Evolutionary conservation across 2,797 vertebrate species (phyloP).

Genomic region (Phalloptychus januarius): DNA sequence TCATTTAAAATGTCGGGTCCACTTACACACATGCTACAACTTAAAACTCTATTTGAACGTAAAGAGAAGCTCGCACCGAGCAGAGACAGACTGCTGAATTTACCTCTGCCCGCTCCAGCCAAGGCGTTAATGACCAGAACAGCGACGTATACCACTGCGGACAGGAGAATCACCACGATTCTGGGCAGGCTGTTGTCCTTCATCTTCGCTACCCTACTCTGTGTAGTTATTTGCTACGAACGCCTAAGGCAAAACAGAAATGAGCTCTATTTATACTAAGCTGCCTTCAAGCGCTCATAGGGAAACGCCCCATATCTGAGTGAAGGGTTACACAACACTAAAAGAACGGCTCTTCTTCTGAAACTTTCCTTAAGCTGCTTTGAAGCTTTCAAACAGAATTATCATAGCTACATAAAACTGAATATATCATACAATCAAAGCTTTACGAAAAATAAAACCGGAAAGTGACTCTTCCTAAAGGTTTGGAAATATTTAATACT

Average conservation of each 20-base stretch:
- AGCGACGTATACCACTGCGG: constrained; percentile 42
- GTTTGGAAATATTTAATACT: too few relatives aligned
- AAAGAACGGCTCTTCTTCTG: neutral
- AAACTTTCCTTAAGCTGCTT: neutral
- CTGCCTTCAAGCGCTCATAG: constrained; percentile 30
- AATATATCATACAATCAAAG: neutral
- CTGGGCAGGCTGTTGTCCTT: constrained; percentile 36
- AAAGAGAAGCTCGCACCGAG: too few relatives aligned
- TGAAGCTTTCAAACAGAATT: neutral
- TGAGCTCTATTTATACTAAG: neutral
- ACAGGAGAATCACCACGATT: constrained; percentile 42
- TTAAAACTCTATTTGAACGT: neutral
- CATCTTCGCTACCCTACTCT: constrained; percentile 28
- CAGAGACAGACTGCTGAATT: constrained; percentile 18
- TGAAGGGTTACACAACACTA: neutral
- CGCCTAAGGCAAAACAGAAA: too few relatives aligned
- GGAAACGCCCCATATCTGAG: constrained; percentile 3
- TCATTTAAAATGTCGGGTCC: too few relatives aligned
- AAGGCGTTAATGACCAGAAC: constrained; percentile 61
- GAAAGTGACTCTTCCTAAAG: too few relatives aligned
- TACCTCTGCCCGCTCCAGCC: constrained; percentile 69
- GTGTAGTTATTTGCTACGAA: neutral
- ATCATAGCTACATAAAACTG: neutral
- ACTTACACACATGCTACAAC: too few relatives aligned
- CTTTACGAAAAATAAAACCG: neutral